These are phyloP conservation scores for Melanophora roralis DNA, from an alignment of 2,888 invertebrate genomes.

Conservation along the genomic window DNA sequence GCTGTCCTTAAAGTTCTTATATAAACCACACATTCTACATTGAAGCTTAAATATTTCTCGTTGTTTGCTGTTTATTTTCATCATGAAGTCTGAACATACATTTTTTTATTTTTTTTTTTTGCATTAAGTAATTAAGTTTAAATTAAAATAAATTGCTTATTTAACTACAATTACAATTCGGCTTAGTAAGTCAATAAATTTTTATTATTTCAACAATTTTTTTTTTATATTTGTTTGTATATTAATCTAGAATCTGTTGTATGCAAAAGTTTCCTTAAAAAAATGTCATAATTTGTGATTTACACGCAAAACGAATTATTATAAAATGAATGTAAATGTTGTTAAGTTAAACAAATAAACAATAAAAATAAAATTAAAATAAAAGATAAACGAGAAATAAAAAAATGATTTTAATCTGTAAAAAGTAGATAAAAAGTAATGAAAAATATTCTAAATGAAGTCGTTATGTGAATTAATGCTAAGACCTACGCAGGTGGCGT, in stretches of 20 bases:
- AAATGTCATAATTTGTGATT: slow-evolving; percentile 38
- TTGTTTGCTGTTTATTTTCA: no score
- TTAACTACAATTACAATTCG: slow-evolving; percentile 50
- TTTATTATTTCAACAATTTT: not conserved
- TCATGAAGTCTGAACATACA: not conserved
- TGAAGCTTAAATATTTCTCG: no score
- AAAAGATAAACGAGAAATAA: not conserved
- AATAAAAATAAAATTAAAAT: not conserved
- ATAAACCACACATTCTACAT: no score
- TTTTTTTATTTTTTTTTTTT: not conserved
- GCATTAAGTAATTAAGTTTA: slow-evolving; percentile 3
- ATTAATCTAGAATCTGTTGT: no score
- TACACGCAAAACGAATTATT: slow-evolving; percentile 35
- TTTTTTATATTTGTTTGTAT: not conserved
- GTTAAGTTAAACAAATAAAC: slow-evolving; percentile 27
- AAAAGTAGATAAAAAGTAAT: not conserved
- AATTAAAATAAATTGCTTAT: slow-evolving; percentile 57
- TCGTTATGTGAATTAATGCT: no score
- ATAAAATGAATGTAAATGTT: slow-evolving; percentile 35
- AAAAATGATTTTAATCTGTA: not conserved
- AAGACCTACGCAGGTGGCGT: no score
- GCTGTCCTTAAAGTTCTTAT: no score
- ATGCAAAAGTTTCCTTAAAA: slow-evolving; percentile 14
- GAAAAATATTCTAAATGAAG: no score
- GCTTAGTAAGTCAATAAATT: slow-evolving; percentile 30